Percentiles rank a stretch among this genome's conserved stretches.
Evolutionary conservation across 2,888 invertebrate species (phyloP).

Genomic region (Frankliniella fusca): DNA sequence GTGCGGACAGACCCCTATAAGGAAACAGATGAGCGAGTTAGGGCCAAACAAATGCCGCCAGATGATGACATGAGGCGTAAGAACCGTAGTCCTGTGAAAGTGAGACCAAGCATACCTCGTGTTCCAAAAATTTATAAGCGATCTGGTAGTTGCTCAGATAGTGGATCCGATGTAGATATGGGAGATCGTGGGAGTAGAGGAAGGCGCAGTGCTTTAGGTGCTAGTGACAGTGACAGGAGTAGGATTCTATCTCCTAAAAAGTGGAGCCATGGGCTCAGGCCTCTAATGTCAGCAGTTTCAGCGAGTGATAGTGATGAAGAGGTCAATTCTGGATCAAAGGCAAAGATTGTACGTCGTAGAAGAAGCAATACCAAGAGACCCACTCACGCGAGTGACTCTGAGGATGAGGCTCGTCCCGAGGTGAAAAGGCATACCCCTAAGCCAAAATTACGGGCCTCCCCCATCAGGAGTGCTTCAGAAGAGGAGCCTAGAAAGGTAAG

Average conservation of each 20-base stretch:
- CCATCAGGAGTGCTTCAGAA: slow-evolving; percentile 1
- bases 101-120: slow-evolving; percentile 3
- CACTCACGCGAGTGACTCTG: background rate
- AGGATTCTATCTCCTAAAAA: slow-evolving; percentile 1
- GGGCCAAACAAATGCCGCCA: background rate
- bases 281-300: slow-evolving; percentile 37
- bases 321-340: slow-evolving; percentile 35
- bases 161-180: slow-evolving; percentile 5
- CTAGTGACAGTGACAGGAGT: slow-evolving; percentile 16
- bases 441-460: background rate
- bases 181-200: background rate
- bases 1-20: slow-evolving; percentile 10
- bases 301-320: slow-evolving; percentile 48
- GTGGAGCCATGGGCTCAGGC: slow-evolving; percentile 31
- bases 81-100: slow-evolving; percentile 19
- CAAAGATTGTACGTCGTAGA: background rate
- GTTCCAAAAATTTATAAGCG: slow-evolving; percentile 7
- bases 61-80: slow-evolving; percentile 11
- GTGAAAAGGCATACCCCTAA: slow-evolving; percentile 2
- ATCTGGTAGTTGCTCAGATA: slow-evolving; percentile 9
- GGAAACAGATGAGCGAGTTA: background rate
- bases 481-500: slow-evolving; percentile 14
- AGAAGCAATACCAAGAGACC: slow-evolving; percentile 2
- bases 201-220: background rate
- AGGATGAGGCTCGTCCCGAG: background rate